Conservation (phyloP, 2,113 vertebrate species). For the Casuarius casuarius region DNA sequence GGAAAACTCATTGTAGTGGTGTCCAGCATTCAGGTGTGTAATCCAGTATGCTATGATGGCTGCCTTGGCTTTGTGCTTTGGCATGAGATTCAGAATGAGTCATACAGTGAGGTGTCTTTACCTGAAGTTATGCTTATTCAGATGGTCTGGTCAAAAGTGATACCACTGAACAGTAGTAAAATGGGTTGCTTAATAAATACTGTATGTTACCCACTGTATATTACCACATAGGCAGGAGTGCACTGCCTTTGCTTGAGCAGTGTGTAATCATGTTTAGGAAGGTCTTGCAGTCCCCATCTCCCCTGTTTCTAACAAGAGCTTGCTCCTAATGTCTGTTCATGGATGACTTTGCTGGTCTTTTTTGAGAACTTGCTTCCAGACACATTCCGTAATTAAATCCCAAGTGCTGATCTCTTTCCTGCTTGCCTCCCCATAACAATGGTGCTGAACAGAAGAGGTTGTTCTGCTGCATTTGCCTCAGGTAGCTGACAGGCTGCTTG, state of each 20-base stretch:
- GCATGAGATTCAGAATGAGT: neutral
- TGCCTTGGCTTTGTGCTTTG: neutral
- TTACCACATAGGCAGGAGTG: neutral
- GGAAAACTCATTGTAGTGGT: neutral
- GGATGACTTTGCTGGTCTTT: neutral
- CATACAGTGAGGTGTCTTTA: neutral
- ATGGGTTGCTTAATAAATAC: neutral
- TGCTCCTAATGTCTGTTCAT: no score
- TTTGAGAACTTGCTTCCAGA: neutral
- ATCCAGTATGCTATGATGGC: neutral
- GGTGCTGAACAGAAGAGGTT: neutral
- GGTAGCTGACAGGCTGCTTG: neutral
- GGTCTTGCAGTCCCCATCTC: neutral
- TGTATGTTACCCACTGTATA: neutral
- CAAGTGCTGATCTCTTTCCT: no score
- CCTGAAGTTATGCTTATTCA: neutral
- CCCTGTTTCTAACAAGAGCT: neutral
- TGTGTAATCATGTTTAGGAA: neutral
- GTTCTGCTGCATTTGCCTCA: neutral
- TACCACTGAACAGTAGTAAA: neutral
- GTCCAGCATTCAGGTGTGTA: neutral
- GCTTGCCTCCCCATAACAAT: neutral
- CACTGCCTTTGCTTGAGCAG: neutral
- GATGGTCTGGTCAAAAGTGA: neutral
- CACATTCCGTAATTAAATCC: neutral